Evolutionary conservation across 2,113 vertebrate genomes (phyloP).

Genomic region (Excalfactoria chinensis): DNA sequence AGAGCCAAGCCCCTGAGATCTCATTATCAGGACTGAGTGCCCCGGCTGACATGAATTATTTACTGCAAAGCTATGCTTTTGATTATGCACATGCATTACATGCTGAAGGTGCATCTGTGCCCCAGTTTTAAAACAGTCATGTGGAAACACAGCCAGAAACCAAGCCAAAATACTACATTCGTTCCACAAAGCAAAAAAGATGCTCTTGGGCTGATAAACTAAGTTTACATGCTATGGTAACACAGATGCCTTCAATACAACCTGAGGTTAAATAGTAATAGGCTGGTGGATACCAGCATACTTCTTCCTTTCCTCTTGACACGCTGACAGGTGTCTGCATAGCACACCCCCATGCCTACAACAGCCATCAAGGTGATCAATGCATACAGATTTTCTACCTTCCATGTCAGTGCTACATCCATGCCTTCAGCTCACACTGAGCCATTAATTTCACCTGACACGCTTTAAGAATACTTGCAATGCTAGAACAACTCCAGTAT

Average conservation of each 20-base stretch:
- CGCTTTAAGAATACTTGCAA: background rate
- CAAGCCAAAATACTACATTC: background rate
- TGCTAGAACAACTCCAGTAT: background rate
- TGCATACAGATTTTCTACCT: fast-evolving
- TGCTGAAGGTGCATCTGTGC: slow-evolving; percentile 63
- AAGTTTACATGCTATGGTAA: background rate
- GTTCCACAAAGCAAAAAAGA: background rate
- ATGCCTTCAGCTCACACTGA: fast-evolving
- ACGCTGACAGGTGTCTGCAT: background rate
- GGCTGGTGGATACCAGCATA: background rate
- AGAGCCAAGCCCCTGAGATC: slow-evolving; percentile 76
- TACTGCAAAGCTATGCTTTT: slow-evolving; percentile 57
- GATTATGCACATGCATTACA: slow-evolving; percentile 44
- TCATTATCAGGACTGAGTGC: slow-evolving; percentile 76
- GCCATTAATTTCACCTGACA: background rate
- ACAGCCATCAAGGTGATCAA: background rate
- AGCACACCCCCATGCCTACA: background rate
- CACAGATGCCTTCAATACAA: background rate
- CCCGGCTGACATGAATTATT: slow-evolving; percentile 77
- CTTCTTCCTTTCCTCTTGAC: background rate
- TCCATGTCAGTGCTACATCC: background rate
- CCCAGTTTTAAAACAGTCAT: slow-evolving; percentile 40
- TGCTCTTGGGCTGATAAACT: background rate
- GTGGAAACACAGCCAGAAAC: slow-evolving; percentile 13
- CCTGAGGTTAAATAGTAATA: background rate